These are phyloP conservation scores for Dione juno DNA, from an alignment of 2,888 invertebrate genomes.

Conservation along the genomic window DNA sequence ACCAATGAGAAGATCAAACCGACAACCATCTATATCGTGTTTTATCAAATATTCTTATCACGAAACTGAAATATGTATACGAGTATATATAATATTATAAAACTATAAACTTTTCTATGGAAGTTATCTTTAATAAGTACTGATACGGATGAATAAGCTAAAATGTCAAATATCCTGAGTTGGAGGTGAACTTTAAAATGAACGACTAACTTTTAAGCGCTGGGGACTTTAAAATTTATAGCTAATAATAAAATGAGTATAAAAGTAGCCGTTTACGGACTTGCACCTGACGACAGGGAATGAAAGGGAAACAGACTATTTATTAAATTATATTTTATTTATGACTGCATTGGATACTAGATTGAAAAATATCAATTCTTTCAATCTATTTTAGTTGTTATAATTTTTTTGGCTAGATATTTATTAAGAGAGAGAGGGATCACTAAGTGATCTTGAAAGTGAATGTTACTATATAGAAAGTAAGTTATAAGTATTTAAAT, in stretches of 20 bases:
- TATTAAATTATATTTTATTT: background rate
- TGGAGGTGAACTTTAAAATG: background rate
- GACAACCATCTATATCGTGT: no score
- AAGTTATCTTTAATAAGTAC: background rate
- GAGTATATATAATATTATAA: no score
- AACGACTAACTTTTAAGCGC: slow-evolving; percentile 20
- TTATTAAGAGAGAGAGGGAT: no score
- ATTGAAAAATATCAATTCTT: no score
- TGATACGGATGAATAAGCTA: background rate
- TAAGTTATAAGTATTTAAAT: no score
- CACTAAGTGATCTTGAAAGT: no score
- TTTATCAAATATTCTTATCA: no score
- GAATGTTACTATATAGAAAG: no score
- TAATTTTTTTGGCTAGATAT: no score
- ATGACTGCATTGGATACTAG: background rate
- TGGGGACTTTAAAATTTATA: slow-evolving; percentile 11
- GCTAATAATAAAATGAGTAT: slow-evolving; percentile 24
- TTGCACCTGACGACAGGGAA: slow-evolving; percentile 4
- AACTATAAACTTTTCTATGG: no score
- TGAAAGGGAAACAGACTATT: background rate
- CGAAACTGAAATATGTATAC: background rate
- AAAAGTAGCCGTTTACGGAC: slow-evolving; percentile 10
- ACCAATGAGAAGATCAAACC: no score
- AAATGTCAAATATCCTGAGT: slow-evolving; percentile 8
- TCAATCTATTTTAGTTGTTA: no score